phyloP scores from a whole-genome alignment of 2,797 vertebrate species.

The Clarias laeviceps region DNA sequence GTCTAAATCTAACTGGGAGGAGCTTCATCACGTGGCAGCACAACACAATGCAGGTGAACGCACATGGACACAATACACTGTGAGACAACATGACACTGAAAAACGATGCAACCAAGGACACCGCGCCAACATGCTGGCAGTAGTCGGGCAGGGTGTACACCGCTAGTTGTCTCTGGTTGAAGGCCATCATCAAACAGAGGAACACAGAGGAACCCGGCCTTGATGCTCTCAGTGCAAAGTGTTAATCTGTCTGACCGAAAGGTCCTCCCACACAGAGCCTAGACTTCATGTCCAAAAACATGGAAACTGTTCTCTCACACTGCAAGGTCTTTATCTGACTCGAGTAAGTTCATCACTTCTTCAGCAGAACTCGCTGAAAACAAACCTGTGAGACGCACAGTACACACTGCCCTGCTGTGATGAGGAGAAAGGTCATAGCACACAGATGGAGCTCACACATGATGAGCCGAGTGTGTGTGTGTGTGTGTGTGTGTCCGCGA shows the following conservation, averaged over 20 bases:
- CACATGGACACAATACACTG: too few species aligned
- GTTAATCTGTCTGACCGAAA: not conserved
- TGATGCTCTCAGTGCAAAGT: too few species aligned
- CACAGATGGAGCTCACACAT: slow-evolving; percentile 39
- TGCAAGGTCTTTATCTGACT: not conserved
- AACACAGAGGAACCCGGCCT: too few species aligned
- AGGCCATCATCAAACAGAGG: too few species aligned
- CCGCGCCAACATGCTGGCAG: too few species aligned
- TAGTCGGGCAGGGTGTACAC: too few species aligned
- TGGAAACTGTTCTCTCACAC: not conserved
- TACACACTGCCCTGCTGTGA: not conserved
- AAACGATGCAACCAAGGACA: too few species aligned
- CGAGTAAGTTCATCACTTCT: not conserved
- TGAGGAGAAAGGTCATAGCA: slow-evolving; percentile 24
- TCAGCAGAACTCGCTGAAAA: not conserved
- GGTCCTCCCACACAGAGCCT: not conserved
- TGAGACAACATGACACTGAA: too few species aligned
- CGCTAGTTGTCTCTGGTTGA: too few species aligned
- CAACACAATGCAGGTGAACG: too few species aligned
- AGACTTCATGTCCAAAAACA: not conserved
- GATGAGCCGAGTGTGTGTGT: slow-evolving; percentile 31
- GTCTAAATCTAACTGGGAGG: too few species aligned
- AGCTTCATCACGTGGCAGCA: too few species aligned
- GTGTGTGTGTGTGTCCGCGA: slow-evolving; percentile 27
- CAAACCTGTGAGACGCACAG: not conserved